Base-by-base conservation (phyloP, 1,140 invertebrate species). In the Papilio helenus region DNA sequence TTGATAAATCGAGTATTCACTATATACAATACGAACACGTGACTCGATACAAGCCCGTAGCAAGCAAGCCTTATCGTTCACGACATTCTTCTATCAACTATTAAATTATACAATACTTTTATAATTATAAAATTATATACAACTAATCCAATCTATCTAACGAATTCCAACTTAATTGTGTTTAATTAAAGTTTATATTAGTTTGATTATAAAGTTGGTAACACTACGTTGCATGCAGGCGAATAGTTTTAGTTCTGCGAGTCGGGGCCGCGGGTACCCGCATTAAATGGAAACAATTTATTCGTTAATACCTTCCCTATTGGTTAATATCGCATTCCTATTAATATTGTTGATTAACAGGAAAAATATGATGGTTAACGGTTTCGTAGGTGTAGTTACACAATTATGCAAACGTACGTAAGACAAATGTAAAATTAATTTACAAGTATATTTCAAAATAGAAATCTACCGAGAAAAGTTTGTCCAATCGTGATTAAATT, bases 321-420 rank as follows among this genome's bases (percentile, higher is more conserved):
- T 88, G 80, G 86, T 82, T 83, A 81, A 83, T 90, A 92, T 91
- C 80, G 87, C 85, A 85, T 90, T 90, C 85, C 80, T 89, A 90
- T 92, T 90, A 90, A 90, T 86, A 82, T 46, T 73, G 80, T 90
- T 88, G 87, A 90, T 90, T 90, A 88, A 86, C 76, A 79, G 79
- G 79, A 79, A 51, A 51, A 68, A 72, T 82, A 90, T 91, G 88
- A 85, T 88, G 89, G 90, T 87, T 90, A 90, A 92, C 90, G 90
- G 90, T 89, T 91, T 90, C 84, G 77, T 81, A 61, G 18, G 55
- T 44, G 76, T 34, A 39, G n/a, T 74, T 39, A 44, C 39, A 42
- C n/a, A 71, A 71, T 71, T 71, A 39, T 34, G 16, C 29, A 72
- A 72, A 72, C 18, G 1, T 42, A 42, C 16, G 18, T 16, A 42